Conservation (phyloP, 2,113 vertebrate genomes). For the Copsychus sechellarum region DNA sequence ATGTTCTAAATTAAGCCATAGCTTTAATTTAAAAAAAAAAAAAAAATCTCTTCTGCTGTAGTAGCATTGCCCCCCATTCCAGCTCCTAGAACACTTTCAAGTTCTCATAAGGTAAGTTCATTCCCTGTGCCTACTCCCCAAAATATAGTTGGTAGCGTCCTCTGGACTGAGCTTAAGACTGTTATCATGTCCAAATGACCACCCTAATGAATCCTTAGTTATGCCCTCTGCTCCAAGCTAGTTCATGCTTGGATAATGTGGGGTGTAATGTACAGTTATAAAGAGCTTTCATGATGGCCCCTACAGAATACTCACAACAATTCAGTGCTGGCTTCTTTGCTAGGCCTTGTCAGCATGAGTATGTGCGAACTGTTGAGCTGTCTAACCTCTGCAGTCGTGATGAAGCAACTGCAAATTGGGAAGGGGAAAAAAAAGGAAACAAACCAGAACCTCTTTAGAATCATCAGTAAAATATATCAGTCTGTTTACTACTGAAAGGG, state of each 20-base stretch:
- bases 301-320: conserved; percentile 83
- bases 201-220: not conserved
- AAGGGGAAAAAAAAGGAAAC: conserved; percentile 70
- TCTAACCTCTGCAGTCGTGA: conserved; percentile 96
- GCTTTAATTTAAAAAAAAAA: not conserved
- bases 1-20: not conserved
- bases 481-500: not conserved
- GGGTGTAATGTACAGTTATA: not conserved
- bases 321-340: conserved; percentile 82
- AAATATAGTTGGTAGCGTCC: not conserved
- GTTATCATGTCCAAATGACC: not conserved
- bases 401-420: conserved; percentile 85
- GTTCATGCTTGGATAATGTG: not conserved
- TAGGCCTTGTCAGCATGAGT: conserved; percentile 95
- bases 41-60: not conserved
- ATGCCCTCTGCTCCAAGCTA: not conserved
- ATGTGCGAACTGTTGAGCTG: conserved; percentile 98
- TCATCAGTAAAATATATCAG: not conserved
- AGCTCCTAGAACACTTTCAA: not conserved
- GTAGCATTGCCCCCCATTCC: rapidly evolving
- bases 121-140: not conserved
- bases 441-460: conserved; percentile 66
- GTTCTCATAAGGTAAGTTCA: not conserved
- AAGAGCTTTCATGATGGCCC: not conserved
- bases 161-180: not conserved